phyloP scores from a whole-genome alignment of 92 coral and sea anemone species.

The Ricordea florida region DNA sequence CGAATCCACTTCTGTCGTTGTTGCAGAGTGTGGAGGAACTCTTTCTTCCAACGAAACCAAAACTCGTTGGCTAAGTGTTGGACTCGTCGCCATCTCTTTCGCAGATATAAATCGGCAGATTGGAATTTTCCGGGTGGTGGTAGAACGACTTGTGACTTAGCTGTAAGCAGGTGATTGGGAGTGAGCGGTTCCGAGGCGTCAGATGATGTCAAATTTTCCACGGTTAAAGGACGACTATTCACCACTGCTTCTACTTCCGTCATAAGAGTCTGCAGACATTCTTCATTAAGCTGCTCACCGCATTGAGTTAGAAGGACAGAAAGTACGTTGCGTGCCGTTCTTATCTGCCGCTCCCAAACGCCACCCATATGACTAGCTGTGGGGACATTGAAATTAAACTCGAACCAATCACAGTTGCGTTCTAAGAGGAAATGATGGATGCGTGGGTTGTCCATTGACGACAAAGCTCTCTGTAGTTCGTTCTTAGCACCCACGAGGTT shows the following conservation, averaged over 20 bases:
- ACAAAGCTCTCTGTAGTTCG: background rate
- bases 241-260: slow-evolving; percentile 12
- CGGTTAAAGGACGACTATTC: slow-evolving; percentile 24
- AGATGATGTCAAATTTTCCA: background rate
- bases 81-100: slow-evolving; percentile 34
- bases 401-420: slow-evolving; percentile 32
- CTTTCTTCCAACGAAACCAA: slow-evolving; percentile 16
- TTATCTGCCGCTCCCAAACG: slow-evolving; percentile 20
- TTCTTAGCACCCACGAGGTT: slow-evolving; percentile 20
- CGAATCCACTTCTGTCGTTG: slow-evolving; percentile 25
- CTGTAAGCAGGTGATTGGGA: slow-evolving; percentile 12
- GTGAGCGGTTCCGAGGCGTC: slow-evolving; percentile 25
- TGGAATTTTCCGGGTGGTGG: slow-evolving; percentile 51
- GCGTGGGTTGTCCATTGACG: background rate
- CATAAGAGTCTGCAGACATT: slow-evolving; percentile 15
- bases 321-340: slow-evolving; percentile 23
- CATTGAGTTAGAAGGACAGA: background rate
- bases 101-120: slow-evolving; percentile 18
- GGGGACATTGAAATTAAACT: slow-evolving; percentile 16
- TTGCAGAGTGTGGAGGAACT: slow-evolving; percentile 1
- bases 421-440: background rate
- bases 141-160: background rate
- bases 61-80: too few species aligned
- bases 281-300: slow-evolving; percentile 31
- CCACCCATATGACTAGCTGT: slow-evolving; percentile 47